Conservation (phyloP, 2,888 invertebrate genomes). For the Criorhina ranunculi region DNA sequence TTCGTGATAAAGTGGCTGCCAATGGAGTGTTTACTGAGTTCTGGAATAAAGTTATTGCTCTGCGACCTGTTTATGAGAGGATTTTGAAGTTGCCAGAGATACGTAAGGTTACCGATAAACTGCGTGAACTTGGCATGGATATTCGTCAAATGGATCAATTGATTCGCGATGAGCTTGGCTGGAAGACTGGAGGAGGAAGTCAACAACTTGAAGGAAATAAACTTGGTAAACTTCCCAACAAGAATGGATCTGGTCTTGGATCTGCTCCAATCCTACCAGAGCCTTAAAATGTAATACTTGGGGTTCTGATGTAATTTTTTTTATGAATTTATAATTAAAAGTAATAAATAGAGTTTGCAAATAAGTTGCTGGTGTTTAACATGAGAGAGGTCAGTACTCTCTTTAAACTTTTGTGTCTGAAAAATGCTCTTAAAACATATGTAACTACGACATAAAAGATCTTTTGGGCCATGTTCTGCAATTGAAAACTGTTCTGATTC, state of each 20-base stretch:
- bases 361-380: background rate
- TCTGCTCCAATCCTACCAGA: background rate
- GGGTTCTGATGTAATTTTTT: background rate
- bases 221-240: background rate
- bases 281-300: background rate
- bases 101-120: slow-evolving; percentile 76
- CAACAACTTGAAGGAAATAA: slow-evolving; percentile 9
- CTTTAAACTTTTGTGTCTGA: too few species aligned
- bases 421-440: too few species aligned
- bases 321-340: slow-evolving; percentile 5
- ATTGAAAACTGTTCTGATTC: too few species aligned
- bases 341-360: slow-evolving; percentile 39
- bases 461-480: too few species aligned
- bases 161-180: slow-evolving; percentile 80
- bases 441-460: too few species aligned
- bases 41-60: slow-evolving; percentile 78
- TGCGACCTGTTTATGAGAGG: slow-evolving; percentile 81
- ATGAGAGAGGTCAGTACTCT: too few species aligned
- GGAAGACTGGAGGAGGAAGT: slow-evolving; percentile 71
- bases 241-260: background rate
- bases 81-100: slow-evolving; percentile 79
- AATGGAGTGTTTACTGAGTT: slow-evolving; percentile 80
- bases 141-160: slow-evolving; percentile 79
- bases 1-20: slow-evolving; percentile 79
- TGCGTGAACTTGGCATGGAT: slow-evolving; percentile 80